phyloP scores from a whole-genome alignment of 2,888 invertebrate genomes.

The Oligia strigilis region DNA sequence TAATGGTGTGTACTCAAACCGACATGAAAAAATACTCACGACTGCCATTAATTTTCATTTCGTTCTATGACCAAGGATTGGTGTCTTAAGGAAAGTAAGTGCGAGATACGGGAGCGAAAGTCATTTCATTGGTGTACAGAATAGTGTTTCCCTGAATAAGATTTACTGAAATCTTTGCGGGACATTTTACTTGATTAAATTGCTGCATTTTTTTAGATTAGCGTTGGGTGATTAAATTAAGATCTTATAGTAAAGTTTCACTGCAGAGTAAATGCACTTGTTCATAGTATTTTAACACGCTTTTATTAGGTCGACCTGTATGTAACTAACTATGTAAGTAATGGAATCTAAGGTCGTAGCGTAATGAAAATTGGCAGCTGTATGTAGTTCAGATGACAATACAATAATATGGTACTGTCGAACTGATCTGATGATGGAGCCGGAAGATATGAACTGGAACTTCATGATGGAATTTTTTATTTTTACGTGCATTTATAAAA shows the following conservation, averaged over 20 bases:
- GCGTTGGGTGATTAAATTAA: background rate
- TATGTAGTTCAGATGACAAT: no score
- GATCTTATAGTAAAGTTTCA: background rate
- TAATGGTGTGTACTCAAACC: constrained; percentile 90
- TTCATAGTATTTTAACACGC: background rate
- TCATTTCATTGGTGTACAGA: constrained; percentile 69
- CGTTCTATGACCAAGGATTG: constrained; percentile 85
- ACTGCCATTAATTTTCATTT: constrained; percentile 90
- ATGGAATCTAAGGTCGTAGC: no score
- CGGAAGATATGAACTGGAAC: no score
- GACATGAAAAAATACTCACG: constrained; percentile 90
- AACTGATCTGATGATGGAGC: no score
- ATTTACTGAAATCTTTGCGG: constrained; percentile 62
- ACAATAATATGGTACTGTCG: no score
- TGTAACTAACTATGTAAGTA: no score
- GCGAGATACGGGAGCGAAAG: constrained; percentile 70
- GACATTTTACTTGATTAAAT: constrained; percentile 49
- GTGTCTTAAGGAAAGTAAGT: constrained; percentile 83
- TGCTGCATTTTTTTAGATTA: constrained; percentile 20
- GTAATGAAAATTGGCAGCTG: no score
- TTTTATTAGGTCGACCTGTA: no score
- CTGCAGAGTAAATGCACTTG: background rate
- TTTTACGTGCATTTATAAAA: no score
- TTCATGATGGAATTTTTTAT: no score
- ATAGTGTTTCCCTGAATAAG: constrained; percentile 63